phyloP scores from a whole-genome alignment of 2,797 vertebrate genomes.

The Anguilla megastoma region DNA sequence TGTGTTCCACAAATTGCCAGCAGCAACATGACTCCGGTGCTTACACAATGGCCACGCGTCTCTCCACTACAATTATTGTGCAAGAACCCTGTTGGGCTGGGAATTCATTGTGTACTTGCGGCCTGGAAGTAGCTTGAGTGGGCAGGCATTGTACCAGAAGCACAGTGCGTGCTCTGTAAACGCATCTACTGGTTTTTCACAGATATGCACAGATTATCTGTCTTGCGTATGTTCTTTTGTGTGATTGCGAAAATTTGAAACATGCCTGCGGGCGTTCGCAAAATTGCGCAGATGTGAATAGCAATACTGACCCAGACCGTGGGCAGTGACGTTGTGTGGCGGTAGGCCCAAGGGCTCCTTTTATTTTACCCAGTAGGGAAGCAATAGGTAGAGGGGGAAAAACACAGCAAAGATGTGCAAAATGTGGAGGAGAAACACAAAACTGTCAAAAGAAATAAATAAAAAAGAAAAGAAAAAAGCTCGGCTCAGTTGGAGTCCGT shows the following conservation, averaged over 20 bases:
- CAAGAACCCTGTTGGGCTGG: neutral
- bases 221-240: neutral
- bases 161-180: neutral
- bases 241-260: neutral
- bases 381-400: neutral
- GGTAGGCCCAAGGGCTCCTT: neutral
- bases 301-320: neutral
- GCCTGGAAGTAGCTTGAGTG: slow-evolving; percentile 9
- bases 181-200: neutral
- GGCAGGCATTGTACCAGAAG: neutral
- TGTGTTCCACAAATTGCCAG: neutral
- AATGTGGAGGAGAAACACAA: neutral
- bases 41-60: slow-evolving; percentile 4
- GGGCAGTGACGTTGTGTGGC: neutral
- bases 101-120: neutral
- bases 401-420: neutral
- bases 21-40: slow-evolving; percentile 19
- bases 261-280: neutral
- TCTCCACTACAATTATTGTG: neutral
- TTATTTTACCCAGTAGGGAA: neutral
- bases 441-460: neutral
- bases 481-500: neutral
- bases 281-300: neutral
- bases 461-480: neutral
- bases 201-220: neutral